Evolutionary conservation across 1,140 invertebrate species (phyloP), one percentile per base, ranked within the genome.

Genomic region (Pygmarrhopalites habei): DNA sequence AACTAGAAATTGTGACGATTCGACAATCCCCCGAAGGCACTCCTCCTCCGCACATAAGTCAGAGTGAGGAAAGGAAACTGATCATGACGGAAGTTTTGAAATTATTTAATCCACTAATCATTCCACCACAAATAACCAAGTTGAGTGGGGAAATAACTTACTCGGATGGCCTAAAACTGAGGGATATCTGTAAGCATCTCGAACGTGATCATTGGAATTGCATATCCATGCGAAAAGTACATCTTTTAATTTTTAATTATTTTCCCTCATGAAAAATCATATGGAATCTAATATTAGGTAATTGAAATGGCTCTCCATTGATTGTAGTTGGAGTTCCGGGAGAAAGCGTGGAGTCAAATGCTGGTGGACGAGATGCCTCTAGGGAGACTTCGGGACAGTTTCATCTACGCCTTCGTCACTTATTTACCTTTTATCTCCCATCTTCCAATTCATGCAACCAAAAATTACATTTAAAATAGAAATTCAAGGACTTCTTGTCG

Each of bases 281-380:
- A 19, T 44, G 21, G 7, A 58, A 14, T 10, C 39, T 10, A 41
- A 44, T 39, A 17, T 19, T 49, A 14, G 12, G 19, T 7, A 5
- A 49, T 19, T 19, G 5, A 49, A 19, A 19, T 49, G 19, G 7
- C n/a, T n/a, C n/a, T n/a, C n/a, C n/a, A n/a, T n/a, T n/a, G 2
- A 12, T 25, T 53, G 28, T 49, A 52, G 49, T 23, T 52, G 49
- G 49, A 52, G 47, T 67, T 55, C 29, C 59, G 65, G 10, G 46
- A 67, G 29, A 10, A 44, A 28, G 28, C 25, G 28, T 67, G 65
- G 65, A 39, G 21, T 19, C 19, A 51, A 35, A 67, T 67, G 65
- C 58, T 57, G 25, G 52, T 67, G 1, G 65, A 61, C 15, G 7
- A 51, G 32, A 67, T 67, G 25, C 57, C 61, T n/a, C 39, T 26